phyloP scores from a whole-genome alignment of 2,113 vertebrate species.

The Seriola aureovittata region DNA sequence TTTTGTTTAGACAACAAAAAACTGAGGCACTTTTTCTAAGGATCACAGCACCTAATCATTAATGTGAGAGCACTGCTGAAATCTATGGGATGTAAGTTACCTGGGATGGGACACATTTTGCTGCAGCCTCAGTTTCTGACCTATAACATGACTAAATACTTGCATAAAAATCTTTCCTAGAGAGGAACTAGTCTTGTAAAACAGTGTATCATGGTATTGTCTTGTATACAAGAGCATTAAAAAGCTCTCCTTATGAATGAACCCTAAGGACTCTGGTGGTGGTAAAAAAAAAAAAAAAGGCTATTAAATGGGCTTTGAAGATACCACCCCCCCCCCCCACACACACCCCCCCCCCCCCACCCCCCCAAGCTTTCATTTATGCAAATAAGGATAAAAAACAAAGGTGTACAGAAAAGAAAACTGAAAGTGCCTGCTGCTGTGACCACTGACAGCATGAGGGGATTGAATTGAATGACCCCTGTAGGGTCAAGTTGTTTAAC shows the following conservation, averaged over 20 bases:
- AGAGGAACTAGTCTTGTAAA: not conserved
- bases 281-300: not conserved
- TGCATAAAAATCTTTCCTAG: not conserved
- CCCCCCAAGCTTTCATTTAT: slow-evolving; percentile 31
- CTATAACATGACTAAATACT: not conserved
- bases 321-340: slow-evolving; percentile 11
- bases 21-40: too few species aligned
- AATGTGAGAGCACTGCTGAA: slow-evolving; percentile 1
- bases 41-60: not conserved
- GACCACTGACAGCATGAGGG: slow-evolving; percentile 45
- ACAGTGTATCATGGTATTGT: not conserved
- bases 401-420: slow-evolving; percentile 50
- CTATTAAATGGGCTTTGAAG: slow-evolving; percentile 30
- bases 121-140: not conserved
- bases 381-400: slow-evolving; percentile 37
- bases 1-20: too few species aligned
- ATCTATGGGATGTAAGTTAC: not conserved
- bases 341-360: too few species aligned
- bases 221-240: not conserved
- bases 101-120: not conserved
- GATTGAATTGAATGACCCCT: slow-evolving; percentile 65
- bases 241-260: slow-evolving; percentile 2
- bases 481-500: slow-evolving; percentile 80
- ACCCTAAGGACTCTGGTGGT: not conserved
- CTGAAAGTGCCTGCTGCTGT: slow-evolving; percentile 61